Evolutionary conservation across 2,888 invertebrate genomes (phyloP), one percentile per base, ranked within the genome.

Genomic region (Chloroclysta siterata): DNA sequence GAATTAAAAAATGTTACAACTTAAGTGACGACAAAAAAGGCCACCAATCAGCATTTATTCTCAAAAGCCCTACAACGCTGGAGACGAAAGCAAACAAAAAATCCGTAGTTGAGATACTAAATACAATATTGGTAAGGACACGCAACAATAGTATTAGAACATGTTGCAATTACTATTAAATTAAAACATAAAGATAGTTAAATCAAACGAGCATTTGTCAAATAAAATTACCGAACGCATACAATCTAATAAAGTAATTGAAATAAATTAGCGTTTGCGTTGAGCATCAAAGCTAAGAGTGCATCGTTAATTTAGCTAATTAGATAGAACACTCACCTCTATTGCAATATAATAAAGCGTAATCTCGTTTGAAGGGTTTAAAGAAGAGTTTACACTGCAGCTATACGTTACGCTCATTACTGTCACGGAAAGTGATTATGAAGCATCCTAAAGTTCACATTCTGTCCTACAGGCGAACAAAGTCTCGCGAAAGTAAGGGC

Each of bases 241-340:
- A 58, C 61, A 52, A 54, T 51, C 51, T 62, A 60, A 60, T 65
- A 53, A 58, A 47, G 47, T 59, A 61, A 65, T 61, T 65, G 65
- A 62, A 65, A 65, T 65, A 42, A 61, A 65, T 65, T 47, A 54
- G n/a, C 13, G 52, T 57, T 48, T 14, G 57, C 17, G 15, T 41
- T 36, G 46, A 48, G 57, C 54, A 58, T 61, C 58, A 65, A 65
- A 65, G 64, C 47, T 29, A 28, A 29, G 28, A 39, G 28, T 56
- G 56, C 53, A 65, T 50, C 15, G 54, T 59, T 61, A 52, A 47
- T 47, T 10, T 50, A 8, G 2, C 15, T 51, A 60, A 50, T 44
- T 17, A 39, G 39, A 39, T 28, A 11, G 17, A 6, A 50, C 2
- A 29, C 28, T 46, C n/a, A 22, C 7, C 53, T 54, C 39, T 65